Evolutionary conservation across 1,140 invertebrate genomes (phyloP), one percentile per base, ranked within the genome.

Genomic region (Pseudomyrmex gracilis): DNA sequence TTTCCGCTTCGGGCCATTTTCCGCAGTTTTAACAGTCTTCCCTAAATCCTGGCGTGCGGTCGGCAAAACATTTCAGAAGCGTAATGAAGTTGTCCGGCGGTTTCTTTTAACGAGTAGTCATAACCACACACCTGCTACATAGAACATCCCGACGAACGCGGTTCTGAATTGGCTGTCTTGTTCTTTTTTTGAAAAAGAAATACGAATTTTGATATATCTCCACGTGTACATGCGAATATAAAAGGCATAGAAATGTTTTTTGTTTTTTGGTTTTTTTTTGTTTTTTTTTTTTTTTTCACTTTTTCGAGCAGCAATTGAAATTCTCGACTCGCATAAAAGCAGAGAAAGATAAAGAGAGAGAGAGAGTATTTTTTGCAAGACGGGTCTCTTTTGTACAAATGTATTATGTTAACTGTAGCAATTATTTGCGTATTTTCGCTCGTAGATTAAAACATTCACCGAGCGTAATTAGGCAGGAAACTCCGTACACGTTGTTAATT

Each of bases 391-490:
- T n/a, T 45, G 45, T 17, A 53, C 53, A 47, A 9, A 49, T 17
- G 12, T 58, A 47, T 60, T 71, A 34, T 8, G 2, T 58, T 70
- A 67, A 51, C 34, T 7, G 34, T 17, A 17, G 76, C 76, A 71
- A 80, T 80, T 80, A 58, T 80, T 70, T 43, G 49, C 70, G 58
- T 80, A 58, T 5, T 78, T 78, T 78, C 34, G 1, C 20, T 45
- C 8, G 12, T 17, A 20, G 15, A 80, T 49, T 49, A 70, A 70
- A 49, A 7, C 20, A 34, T 34, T 34, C 34, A 34, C 34, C 34
- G 34, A 13, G 1, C 24, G 13, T 71, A 80, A 80, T 80, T 80
- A 70, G 47, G 51, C 24, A 71, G n/a, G 24, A 71, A 58, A 24
- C 49, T 67, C 49, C 1, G 34, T 22, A 7, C 43, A 47, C 53